Evolutionary conservation across 2,888 invertebrate species (phyloP), one percentile per base, ranked within the genome.

Genomic region (Anodontia alba): DNA sequence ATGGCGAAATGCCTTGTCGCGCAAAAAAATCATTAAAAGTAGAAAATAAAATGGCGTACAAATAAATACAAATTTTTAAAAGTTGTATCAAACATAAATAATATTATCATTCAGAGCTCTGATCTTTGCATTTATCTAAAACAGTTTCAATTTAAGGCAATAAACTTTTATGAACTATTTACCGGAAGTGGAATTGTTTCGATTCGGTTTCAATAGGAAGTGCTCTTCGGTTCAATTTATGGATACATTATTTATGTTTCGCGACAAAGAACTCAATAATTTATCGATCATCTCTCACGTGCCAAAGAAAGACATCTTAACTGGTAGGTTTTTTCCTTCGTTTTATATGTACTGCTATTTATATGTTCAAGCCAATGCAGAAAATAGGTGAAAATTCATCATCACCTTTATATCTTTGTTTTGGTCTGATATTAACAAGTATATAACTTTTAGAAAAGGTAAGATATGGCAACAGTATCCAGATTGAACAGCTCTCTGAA

Each of bases 1-100:
- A 90, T 90, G 89, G 90, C 88, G 88, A 76, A 73, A 76, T 81
- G 57, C 68, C 74, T 80, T 77, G 75, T 36, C 73, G 42, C 73
- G 62, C 5, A 86, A 81, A 85, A n/a, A 43, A 83, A n/a, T 31
- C 71, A 86, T 81, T 76, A 15, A 42, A 54, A 67, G 57, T 26
- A 42, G 20, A 33, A n/a, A n/a, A n/a, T n/a, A n/a, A n/a, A n/a
- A n/a, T n/a, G n/a, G n/a, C n/a, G n/a, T n/a, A n/a, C n/a, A n/a
- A n/a, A n/a, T n/a, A n/a, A n/a, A n/a, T n/a, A n/a, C n/a, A n/a
- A n/a, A n/a, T n/a, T n/a, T n/a, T n/a, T n/a, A n/a, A n/a, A n/a
- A n/a, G n/a, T n/a, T n/a, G n/a, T n/a, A n/a, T n/a, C n/a, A n/a
- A n/a, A n/a, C n/a, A n/a, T n/a, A n/a, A n/a, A n/a, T n/a, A n/a